Evolutionary conservation across 1,140 invertebrate species (phyloP).

Genomic region (Hydropsyche tenuis): DNA sequence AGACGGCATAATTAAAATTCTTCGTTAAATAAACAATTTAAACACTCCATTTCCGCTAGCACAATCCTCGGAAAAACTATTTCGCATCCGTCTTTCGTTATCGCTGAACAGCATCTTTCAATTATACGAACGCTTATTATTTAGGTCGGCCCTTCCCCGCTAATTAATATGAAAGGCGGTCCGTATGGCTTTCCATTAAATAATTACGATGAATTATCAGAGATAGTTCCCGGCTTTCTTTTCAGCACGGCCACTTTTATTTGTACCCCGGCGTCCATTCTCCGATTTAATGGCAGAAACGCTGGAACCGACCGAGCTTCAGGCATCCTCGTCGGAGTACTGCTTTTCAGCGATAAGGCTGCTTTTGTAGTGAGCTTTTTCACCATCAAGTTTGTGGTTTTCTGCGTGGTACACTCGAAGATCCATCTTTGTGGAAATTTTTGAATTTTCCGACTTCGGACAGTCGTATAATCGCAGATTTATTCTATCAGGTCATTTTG

Average conservation of each 20-base stretch:
- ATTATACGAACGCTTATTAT: constrained; percentile 6
- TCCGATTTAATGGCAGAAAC: constrained; percentile 12
- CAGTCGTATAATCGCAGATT: too few relatives aligned
- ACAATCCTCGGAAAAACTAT: too few relatives aligned
- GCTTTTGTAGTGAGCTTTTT: constrained; percentile 25
- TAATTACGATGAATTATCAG: constrained; percentile 18
- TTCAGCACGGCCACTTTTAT: neutral
- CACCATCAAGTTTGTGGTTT: neutral
- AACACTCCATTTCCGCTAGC: too few relatives aligned
- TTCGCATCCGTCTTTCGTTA: too few relatives aligned
- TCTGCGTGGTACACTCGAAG: too few relatives aligned
- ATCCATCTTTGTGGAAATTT: too few relatives aligned
- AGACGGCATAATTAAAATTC: too few relatives aligned
- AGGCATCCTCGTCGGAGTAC: neutral
- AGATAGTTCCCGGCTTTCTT: constrained; percentile 8
- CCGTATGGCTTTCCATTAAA: constrained; percentile 1
- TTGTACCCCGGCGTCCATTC: neutral
- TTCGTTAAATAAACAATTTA: too few relatives aligned
- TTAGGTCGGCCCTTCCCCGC: neutral
- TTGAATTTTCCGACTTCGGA: too few relatives aligned
- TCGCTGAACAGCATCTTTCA: neutral
- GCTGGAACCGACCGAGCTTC: neutral
- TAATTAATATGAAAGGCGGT: constrained; percentile 12
- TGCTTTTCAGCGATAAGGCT: constrained; percentile 29
- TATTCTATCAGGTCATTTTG: too few relatives aligned